These are phyloP conservation scores for Tetanocera ferruginea DNA, from an alignment of 2,888 invertebrate species.

Conservation along the genomic window DNA sequence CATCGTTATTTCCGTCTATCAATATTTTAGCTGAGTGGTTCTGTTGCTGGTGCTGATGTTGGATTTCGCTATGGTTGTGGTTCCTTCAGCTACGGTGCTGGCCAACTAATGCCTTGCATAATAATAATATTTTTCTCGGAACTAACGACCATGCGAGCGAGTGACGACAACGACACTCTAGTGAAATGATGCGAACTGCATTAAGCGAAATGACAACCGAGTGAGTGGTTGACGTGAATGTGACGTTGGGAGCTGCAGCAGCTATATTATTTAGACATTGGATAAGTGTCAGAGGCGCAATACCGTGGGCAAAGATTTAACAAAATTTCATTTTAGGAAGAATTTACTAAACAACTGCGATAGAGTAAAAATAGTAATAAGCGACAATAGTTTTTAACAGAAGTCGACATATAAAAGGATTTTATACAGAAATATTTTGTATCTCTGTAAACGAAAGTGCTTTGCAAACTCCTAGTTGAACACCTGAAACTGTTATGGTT, in stretches of 20 bases:
- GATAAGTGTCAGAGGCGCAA: neutral
- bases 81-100: neutral
- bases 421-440: neutral
- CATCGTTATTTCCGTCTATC: constrained; percentile 34
- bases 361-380: no score
- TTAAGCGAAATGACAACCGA: constrained; percentile 17
- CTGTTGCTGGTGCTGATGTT: neutral
- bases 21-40: constrained; percentile 32
- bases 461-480: neutral
- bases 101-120: constrained; percentile 21
- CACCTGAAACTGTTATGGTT: no score
- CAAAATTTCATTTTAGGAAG: no score
- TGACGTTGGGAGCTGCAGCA: neutral
- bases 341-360: no score
- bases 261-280: constrained; percentile 1
- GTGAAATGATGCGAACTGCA: constrained; percentile 28
- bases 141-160: constrained; percentile 26
- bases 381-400: no score
- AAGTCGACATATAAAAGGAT: neutral
- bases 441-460: neutral
- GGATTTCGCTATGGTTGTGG: neutral
- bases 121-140: constrained; percentile 34
- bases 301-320: neutral
- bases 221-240: neutral
- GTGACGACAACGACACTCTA: neutral